Percentiles rank a stretch among this genome's conserved stretches.
phyloP scores from a whole-genome alignment of 2,797 vertebrate species.

The Philypnodon macrostomus region DNA sequence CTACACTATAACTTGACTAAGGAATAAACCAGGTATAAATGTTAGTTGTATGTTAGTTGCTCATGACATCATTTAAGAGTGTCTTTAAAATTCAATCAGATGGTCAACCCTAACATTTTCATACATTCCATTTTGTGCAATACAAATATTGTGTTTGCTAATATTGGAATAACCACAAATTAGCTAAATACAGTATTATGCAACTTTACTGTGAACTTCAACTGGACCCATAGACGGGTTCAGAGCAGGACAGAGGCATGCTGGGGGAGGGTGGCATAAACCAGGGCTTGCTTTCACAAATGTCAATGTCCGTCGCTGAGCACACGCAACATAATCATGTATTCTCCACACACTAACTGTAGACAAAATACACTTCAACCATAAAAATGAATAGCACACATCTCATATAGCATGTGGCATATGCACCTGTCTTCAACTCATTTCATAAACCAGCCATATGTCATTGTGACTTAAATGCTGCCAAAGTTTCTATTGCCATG shows the following conservation, averaged over 20 bases:
- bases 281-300: conserved; percentile 19
- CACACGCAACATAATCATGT: not conserved
- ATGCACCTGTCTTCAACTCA: conserved; percentile 47
- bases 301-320: no score
- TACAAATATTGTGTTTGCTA: no score
- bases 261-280: conserved; percentile 17
- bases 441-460: conserved; percentile 27
- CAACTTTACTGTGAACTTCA: conserved; percentile 2
- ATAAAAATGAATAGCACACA: conserved; percentile 3
- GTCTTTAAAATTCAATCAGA: no score
- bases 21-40: no score
- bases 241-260: conserved; percentile 39
- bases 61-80: no score
- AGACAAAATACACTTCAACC: not conserved
- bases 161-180: no score
- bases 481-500: conserved; percentile 34
- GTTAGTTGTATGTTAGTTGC: no score
- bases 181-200: no score
- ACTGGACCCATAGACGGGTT: conserved; percentile 17
- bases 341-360: no score
- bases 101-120: no score
- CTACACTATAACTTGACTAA: no score
- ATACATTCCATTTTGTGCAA: no score
- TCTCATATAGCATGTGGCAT: conserved; percentile 6
- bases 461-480: conserved; percentile 11